Evolutionary conservation across 2,888 invertebrate genomes (phyloP), one percentile per base, ranked within the genome.

Genomic region (Artemia sinica): DNA sequence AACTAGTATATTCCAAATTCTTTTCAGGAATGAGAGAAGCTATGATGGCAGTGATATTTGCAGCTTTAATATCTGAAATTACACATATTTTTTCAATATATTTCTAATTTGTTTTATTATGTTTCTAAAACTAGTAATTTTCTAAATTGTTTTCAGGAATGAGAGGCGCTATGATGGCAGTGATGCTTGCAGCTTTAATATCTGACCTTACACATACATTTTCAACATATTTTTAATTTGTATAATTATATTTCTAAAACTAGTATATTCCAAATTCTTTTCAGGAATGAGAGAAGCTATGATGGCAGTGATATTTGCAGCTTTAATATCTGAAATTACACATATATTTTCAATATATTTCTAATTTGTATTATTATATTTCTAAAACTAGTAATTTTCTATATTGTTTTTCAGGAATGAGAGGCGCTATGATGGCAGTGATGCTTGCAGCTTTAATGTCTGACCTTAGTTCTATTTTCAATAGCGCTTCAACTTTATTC

Each of bases 361-460:
- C 3, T 12, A 49, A 50, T 69, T 66, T 14, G 49, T 48, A 18
- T n/a, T 2, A 28, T 28, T 28, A 28, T 28, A 28, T 28, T 4
- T 28, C 28, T 28, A 28, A 28, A 28, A 28, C 28, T 28, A 28
- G 28, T 28, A 28, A 28, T 28, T 28, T 28, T 28, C 28, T 28
- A 28, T 2, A 28, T 28, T 28, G 28, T 28, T 18, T 50, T 14
- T 68, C 75, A 77, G 77, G 28, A n/a, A 71, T 77, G 8, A 74
- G 77, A 41, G 77, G 77, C 49, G 72, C 78, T 70, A 77, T 78
- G 76, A 72, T 82, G 71, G 80, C 82, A 8, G 81, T 81, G 10
- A 80, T 82, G 77, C 73, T 82, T 74, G 79, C 82, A 9, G 82
- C 82, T 5, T 74, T 82, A 8, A 81, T 82, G 80, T 79, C 79